Conservation (phyloP, 2,888 invertebrate genomes). For the Sycophila texana region DNA sequence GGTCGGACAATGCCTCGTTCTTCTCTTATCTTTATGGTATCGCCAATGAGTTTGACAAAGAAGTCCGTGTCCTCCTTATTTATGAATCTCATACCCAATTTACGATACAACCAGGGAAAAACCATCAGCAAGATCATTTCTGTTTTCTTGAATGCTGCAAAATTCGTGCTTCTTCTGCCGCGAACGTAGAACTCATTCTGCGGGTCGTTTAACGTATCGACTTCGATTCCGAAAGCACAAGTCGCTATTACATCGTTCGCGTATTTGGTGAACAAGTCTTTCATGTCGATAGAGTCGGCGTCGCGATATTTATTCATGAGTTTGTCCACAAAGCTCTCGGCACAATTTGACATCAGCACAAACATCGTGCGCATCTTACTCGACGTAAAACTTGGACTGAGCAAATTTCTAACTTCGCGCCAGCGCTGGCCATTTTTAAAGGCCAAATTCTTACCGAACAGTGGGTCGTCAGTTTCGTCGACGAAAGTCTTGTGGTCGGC, state of each 20-base stretch:
- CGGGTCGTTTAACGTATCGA: conserved; percentile 67
- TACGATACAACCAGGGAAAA: neutral
- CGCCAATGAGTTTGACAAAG: neutral
- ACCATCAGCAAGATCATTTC: neutral
- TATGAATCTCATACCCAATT: neutral
- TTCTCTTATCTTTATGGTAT: conserved; percentile 54
- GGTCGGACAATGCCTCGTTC: conserved; percentile 53
- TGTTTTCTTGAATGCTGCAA: conserved; percentile 32
- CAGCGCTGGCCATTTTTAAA: conserved; percentile 59
- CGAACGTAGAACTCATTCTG: conserved; percentile 68
- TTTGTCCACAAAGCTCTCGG: conserved; percentile 54
- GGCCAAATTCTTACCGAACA: conserved; percentile 57
- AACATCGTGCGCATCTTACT: conserved; percentile 78
- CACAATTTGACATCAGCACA: conserved; percentile 72
- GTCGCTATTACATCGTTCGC: conserved; percentile 76
- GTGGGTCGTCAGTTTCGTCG: conserved; percentile 46
- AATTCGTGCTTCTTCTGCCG: conserved; percentile 61
- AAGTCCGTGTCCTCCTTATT: neutral
- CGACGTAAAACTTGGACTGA: conserved; percentile 78
- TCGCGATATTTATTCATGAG: conserved; percentile 34
- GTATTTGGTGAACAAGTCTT: conserved; percentile 70
- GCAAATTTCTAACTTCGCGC: conserved; percentile 76
- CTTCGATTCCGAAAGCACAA: conserved; percentile 75
- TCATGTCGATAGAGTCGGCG: conserved; percentile 68
- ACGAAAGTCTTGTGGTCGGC: conserved; percentile 3